Evolutionary conservation across 2,888 invertebrate genomes (phyloP), one percentile per base, ranked within the genome.

Genomic region (Eilema depressum): DNA sequence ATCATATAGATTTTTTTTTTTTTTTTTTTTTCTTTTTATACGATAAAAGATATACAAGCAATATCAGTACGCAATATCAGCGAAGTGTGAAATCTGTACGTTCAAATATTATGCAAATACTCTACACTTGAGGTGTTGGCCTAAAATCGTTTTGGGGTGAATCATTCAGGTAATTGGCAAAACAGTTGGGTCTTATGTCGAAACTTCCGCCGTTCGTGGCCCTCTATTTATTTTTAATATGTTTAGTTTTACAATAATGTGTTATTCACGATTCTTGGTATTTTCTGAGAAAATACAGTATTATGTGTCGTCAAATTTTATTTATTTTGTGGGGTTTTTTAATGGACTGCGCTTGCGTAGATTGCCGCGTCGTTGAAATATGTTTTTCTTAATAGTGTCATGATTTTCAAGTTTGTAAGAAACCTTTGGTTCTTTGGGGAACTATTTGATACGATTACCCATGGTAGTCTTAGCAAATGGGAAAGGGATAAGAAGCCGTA

Each of bases 81-180:
- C 37, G 12, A 14, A 57, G 56, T 56, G 56, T 47, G 23, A 59
- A 28, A 41, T 20, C 20, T 53, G 33, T 63, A 57, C 26, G 8
- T 57, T 23, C 25, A 59, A 63, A 69, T 59, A 57, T 33, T 56
- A 53, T 53, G 60, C 33, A 61, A 65, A 63, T 64, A 53, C n/a
- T 30, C 17, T 3, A 11, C 23, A 25, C 37, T 26, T 8, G 57
- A 64, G 64, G 67, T 71, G 71, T 53, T 30, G 25, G 26, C 63
- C 26, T 37, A 63, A 47, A 67, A 67, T 33, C 47, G 63, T 67
- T 57, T 1, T 20, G 11, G 11, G 63, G 67, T 71, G 71, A 71
- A 63, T 71, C 71, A 71, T 68, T 11, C 63, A 33, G n/a, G 30
- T 71, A 67, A 71, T 73, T 81, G 30, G 20, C 65, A 68, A 64